Base-by-base conservation (phyloP, 2,113 vertebrate species). In the Oryzias curvinotus region DNA sequence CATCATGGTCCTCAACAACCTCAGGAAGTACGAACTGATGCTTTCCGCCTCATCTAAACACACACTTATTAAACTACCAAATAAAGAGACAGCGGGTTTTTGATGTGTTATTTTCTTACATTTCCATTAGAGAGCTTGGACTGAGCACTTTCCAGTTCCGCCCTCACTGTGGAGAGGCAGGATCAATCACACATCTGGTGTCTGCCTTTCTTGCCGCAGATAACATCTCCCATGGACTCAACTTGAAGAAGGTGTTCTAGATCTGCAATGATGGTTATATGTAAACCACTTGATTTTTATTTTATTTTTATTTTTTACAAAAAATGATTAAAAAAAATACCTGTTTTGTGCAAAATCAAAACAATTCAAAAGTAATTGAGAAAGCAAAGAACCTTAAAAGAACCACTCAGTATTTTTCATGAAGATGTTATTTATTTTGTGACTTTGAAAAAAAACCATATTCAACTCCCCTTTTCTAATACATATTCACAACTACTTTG, bases 1-100 rank as follows among this genome's bases (percentile, higher is more conserved):
- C 90, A 94, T 96, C 90, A 96, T 96, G 95, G 89, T 96, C 78
- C 94, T 97, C 67, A 97, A 97, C 91, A 97, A 95, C 81, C 94
- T 98, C 64, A 92, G 95, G 75, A 96, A 89, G 96, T 95, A 90
- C 88, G 52, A 45, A 8, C 0, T 12, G n/a, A n/a, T 23, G 5
- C 30, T 3, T n/a, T 43, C 17, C 16, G 18, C 18, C 19, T 45
- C 17, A 5, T 12, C 13, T 12, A 16, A 16, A 52, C 7, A 53
- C 14, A 36, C 4, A 15, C 21, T 21, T 52, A n/a, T n/a, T 4
- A 14, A 36, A 36, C 2, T 36, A 36, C 8, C 36, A 36, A 36
- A 10, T 13, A 10, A 36, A 36, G 36, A 36, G 36, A 36, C 36
- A 3, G 8, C 1, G 36, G 36, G 36, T 8, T 36, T 36, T 36